These are phyloP conservation scores for Lepidurus couesii DNA, from an alignment of 1,140 invertebrate species.

Conservation along the genomic window DNA sequence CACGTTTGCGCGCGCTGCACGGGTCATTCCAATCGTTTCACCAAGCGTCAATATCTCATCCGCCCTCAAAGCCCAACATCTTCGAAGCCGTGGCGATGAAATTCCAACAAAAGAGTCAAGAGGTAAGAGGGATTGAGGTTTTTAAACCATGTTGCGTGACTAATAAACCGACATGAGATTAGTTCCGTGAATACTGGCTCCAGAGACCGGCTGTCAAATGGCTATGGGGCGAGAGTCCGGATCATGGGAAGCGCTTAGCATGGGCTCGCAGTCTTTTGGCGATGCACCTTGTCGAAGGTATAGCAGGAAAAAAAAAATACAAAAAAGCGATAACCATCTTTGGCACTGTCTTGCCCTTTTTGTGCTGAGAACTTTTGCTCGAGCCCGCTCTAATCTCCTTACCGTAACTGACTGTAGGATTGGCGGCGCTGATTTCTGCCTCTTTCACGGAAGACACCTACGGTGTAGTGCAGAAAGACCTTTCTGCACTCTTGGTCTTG, in stretches of 20 bases:
- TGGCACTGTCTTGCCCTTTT: background rate
- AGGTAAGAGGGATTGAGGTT: background rate
- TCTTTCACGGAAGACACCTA: constrained; percentile 69
- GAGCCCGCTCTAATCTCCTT: background rate
- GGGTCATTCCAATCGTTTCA: background rate
- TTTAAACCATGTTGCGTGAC: background rate
- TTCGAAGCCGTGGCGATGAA: background rate
- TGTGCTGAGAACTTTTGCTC: background rate
- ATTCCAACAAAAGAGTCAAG: constrained; percentile 9
- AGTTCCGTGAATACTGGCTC: constrained; percentile 17
- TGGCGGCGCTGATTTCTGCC: constrained; percentile 58
- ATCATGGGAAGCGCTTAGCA: constrained; percentile 21
- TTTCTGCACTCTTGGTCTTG: constrained; percentile 58
- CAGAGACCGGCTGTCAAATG: constrained; percentile 16
- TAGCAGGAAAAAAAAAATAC: background rate
- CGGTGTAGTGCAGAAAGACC: constrained; percentile 71
- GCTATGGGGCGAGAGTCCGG: constrained; percentile 5
- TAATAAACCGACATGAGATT: constrained; percentile 15
- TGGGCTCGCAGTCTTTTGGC: constrained; percentile 16
- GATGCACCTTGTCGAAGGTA: background rate
- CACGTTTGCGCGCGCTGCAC: background rate
- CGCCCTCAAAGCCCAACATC: background rate
- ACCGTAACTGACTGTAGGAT: constrained; percentile 34
- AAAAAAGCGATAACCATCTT: background rate
- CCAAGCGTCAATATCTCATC: background rate